Base-by-base conservation (phyloP, 1,140 invertebrate species). In the Brachystomella parvula region DNA sequence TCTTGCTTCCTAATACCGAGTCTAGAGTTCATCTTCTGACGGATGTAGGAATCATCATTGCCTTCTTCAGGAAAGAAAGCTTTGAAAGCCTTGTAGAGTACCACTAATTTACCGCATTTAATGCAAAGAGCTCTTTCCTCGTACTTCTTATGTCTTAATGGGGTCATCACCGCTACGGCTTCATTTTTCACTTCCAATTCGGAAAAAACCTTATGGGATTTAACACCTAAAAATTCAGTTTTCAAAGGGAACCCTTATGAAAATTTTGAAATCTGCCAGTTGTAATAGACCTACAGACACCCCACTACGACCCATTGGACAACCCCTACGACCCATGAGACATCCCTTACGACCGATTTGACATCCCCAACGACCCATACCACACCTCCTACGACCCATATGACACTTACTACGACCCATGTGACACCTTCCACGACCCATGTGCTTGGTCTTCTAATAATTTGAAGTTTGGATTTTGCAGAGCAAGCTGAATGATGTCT, bases 321-420 rank as follows among this genome's bases (percentile, higher is more conserved):
- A n/a, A n/a, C n/a, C n/a, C n/a, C n/a, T n/a, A n/a, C n/a, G n/a
- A n/a, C n/a, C n/a, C n/a, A n/a, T n/a, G n/a, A n/a, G n/a, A n/a
- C n/a, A n/a, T n/a, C n/a, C n/a, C n/a, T n/a, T n/a, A 47, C 53
- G 17, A 70, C 67, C 0, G 76, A 78, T 66, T 84, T 85, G 32
- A 79, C 76, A n/a, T 75, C n/a, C n/a, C n/a, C n/a, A n/a, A n/a
- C n/a, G n/a, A n/a, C n/a, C n/a, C n/a, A n/a, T n/a, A n/a, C n/a
- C n/a, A n/a, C n/a, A n/a, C n/a, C n/a, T n/a, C n/a, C n/a, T n/a
- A n/a, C n/a, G n/a, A n/a, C n/a, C n/a, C 66, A 65, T 70, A n/a
- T n/a, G n/a, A n/a, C n/a, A n/a, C n/a, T n/a, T n/a, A n/a, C n/a
- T 74, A 71, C n/a, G n/a, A n/a, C n/a, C n/a, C n/a, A n/a, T n/a